These are phyloP conservation scores for Calliopum simillimum DNA, from an alignment of 2,888 invertebrate species.

Conservation along the genomic window DNA sequence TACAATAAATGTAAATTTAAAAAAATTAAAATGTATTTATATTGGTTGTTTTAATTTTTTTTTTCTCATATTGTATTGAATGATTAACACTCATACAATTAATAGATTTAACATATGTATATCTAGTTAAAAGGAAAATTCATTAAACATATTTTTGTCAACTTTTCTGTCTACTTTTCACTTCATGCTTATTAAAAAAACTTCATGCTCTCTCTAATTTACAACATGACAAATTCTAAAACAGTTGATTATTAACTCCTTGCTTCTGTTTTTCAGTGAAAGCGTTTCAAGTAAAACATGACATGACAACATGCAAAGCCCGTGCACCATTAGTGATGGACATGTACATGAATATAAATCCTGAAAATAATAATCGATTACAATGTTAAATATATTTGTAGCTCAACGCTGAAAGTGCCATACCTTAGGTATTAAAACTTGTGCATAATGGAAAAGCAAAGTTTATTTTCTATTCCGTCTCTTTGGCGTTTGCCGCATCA, in stretches of 20 bases:
- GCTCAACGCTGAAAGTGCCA: neutral
- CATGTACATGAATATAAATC: neutral
- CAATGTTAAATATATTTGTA: too few species aligned
- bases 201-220: slow-evolving; percentile 45
- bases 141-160: slow-evolving; percentile 1
- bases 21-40: neutral
- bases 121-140: neutral
- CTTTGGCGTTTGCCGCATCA: slow-evolving; percentile 54
- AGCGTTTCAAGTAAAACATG: neutral
- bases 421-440: slow-evolving; percentile 23
- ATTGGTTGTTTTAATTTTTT: neutral
- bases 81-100: slow-evolving; percentile 3
- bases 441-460: neutral
- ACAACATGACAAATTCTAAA: slow-evolving; percentile 45
- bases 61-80: neutral
- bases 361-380: neutral
- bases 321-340: neutral
- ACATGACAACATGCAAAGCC: slow-evolving; percentile 11
- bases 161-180: slow-evolving; percentile 16
- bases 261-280: neutral
- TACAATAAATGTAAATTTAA: slow-evolving; percentile 4
- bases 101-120: neutral
- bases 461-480: slow-evolving; percentile 50
- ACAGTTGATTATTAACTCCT: neutral
- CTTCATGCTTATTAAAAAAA: slow-evolving; percentile 9